Base-by-base conservation (phyloP, 2,888 invertebrate genomes). In the Eristalis arbustorum region DNA sequence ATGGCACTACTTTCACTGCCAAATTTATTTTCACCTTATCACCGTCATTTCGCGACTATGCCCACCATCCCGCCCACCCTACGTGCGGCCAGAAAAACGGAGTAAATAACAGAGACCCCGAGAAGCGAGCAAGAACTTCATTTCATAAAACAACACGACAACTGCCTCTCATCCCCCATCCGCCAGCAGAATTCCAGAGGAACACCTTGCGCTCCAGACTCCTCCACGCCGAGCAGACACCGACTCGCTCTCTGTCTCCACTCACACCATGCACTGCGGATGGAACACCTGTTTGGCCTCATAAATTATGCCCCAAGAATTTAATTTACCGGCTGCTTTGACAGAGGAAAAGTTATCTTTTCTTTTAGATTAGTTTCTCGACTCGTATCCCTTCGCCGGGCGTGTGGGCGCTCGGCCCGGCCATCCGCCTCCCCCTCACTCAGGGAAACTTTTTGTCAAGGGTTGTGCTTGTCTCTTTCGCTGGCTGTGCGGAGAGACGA, bases 291-390 rank as follows among this genome's bases (percentile, higher is more conserved):
- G 90, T 90, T 90, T 89, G 90, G 89, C 89, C 88, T 89, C 90
- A 90, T 90, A 90, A 91, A 90, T 91, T 90, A 89, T 90, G 89
- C 89, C 88, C 84, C 89, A 89, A 89, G 90, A 90, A 90, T 89
- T 89, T 88, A 89, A 89, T 89, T 89, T 89, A 89, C 89, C 89
- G 88, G 87, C 88, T 89, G 88, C 83, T 87, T 87, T 87, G 87
- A 87, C 87, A 87, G 87, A 87, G 87, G 78, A 83, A 85, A 87
- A 87, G 87, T 87, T 87, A 87, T 87, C 87, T 87, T 83, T 87
- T 87, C 87, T 87, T 83, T 83, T 83, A 87, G 87, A 87, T 87
- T 87, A 87, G 87, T 87, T 87, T 87, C 83, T 62, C 73, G 67
- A 77, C 76, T 62, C 28, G n/a, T 37, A 59, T n/a, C 31, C 64